These are phyloP conservation scores for Acanthopagrus latus DNA, from an alignment of 2,797 vertebrate genomes.

Conservation along the genomic window DNA sequence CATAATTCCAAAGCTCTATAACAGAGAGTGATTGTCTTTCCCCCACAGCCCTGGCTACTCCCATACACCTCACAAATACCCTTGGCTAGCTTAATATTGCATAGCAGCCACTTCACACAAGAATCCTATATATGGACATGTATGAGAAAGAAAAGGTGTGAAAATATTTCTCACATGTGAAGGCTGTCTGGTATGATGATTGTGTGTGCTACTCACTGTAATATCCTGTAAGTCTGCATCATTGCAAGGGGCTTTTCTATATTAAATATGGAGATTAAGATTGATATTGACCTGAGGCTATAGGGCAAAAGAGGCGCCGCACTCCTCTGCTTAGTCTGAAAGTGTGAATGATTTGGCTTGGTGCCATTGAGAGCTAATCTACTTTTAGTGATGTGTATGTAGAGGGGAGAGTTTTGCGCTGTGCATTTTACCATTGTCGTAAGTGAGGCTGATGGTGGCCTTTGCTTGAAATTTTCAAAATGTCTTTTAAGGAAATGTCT, in stretches of 20 bases:
- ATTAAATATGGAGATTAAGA: slow-evolving; percentile 58
- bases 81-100: slow-evolving; percentile 35
- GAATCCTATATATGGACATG: slow-evolving; percentile 30
- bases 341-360: slow-evolving; percentile 36
- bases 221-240: slow-evolving; percentile 33
- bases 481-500: background rate
- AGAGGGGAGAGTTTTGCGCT: background rate
- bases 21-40: slow-evolving; percentile 16
- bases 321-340: slow-evolving; percentile 26
- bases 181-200: slow-evolving; percentile 16
- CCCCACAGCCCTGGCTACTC: slow-evolving; percentile 5
- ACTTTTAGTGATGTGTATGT: slow-evolving; percentile 26
- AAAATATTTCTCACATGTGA: slow-evolving; percentile 33
- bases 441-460: background rate
- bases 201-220: slow-evolving; percentile 29
- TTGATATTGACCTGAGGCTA: slow-evolving; percentile 52
- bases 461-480: background rate
- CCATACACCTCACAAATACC: slow-evolving; percentile 27
- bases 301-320: slow-evolving; percentile 6
- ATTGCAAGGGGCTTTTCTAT: slow-evolving; percentile 41
- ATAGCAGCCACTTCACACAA: slow-evolving; percentile 28
- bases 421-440: background rate
- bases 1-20: background rate
- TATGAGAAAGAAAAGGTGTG: slow-evolving; percentile 5
- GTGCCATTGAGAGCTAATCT: slow-evolving; percentile 16